Base-by-base conservation (phyloP, 2,797 vertebrate species). In the Telmatherina bonti region DNA sequence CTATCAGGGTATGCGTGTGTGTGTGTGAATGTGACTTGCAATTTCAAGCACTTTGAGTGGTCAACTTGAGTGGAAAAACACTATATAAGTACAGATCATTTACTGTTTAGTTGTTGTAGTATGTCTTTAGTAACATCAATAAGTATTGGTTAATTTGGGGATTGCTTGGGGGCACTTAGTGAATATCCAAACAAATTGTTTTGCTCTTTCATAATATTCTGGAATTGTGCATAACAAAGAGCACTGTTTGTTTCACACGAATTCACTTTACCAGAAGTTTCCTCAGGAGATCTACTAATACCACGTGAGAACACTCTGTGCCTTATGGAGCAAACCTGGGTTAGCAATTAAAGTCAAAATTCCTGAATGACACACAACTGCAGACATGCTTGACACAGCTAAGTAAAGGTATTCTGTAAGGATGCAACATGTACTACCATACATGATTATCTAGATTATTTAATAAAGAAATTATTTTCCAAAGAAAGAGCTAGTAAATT, bases 281-380 rank as follows among this genome's bases (percentile, higher is more conserved):
- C 62, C 82, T 76, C 81, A 65, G 74, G 86, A 87, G 70, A 75
- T 71, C 74, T 52, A 62, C 70, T 62, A 73, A 65, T 30, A 78
- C 66, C 57, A 75, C 79, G 78, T 79, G 72, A 90, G 85, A 89
- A 84, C 76, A 73, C 64, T 58, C 52, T 77, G 79, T 83, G 76
- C 72, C 81, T 84, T 63, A 64, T 63, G 57, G 74, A 85, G 73
- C 65, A 87, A 83, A 74, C 72, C 83, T 90, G 90, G 65, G 63
- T 91, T 88, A 77, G 75, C 76, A 86, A 86, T 89, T 88, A 86
- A 88, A 87, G 79, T 60, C 57, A 36, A 87, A 85, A 67, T 72
- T 79, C 77, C 70, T 54, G 53, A 77, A 64, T 76, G 74, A 88
- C 80, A 69, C 61, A 57, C 45, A 76, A 66, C 51, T 47, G 47